phyloP scores from a whole-genome alignment of 1,140 invertebrate genomes.

The Magallana gigas region DNA sequence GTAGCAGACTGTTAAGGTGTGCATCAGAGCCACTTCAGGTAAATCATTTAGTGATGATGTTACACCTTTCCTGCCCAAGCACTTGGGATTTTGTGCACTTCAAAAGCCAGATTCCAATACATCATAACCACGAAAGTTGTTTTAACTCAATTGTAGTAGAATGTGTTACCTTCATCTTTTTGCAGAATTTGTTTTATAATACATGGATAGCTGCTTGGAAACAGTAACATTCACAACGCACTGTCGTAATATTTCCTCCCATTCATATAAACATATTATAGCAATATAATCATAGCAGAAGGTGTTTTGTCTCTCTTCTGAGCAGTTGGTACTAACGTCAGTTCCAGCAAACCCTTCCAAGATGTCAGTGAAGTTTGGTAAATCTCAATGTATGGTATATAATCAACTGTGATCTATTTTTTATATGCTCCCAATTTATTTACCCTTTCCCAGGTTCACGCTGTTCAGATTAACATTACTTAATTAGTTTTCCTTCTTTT shows the following conservation, averaged over 20 bases:
- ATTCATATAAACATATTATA: constrained; percentile 20
- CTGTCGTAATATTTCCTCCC: not conserved
- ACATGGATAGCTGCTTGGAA: not conserved
- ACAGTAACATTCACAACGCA: not conserved
- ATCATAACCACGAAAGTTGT: not conserved
- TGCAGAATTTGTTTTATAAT: not conserved
- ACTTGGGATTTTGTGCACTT: constrained; percentile 9
- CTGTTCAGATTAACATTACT: constrained; percentile 29
- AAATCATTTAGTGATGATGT: not conserved
- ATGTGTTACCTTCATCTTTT: not conserved
- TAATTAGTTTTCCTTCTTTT: constrained; percentile 30
- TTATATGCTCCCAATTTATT: constrained; percentile 10
- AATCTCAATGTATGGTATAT: not conserved
- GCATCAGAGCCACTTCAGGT: constrained; percentile 16
- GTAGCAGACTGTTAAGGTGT: not conserved
- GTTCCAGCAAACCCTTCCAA: not conserved
- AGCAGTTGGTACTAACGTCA: constrained; percentile 17
- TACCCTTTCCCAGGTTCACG: not conserved
- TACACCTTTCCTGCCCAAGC: not conserved
- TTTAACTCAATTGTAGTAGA: not conserved
- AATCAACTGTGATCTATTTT: not conserved
- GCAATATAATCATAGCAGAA: not conserved
- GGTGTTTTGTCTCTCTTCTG: not conserved
- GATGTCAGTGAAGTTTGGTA: constrained; percentile 2
- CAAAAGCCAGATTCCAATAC: not conserved